phyloP scores from a whole-genome alignment of 2,888 invertebrate species.

The Microctonus hyperodae region DNA sequence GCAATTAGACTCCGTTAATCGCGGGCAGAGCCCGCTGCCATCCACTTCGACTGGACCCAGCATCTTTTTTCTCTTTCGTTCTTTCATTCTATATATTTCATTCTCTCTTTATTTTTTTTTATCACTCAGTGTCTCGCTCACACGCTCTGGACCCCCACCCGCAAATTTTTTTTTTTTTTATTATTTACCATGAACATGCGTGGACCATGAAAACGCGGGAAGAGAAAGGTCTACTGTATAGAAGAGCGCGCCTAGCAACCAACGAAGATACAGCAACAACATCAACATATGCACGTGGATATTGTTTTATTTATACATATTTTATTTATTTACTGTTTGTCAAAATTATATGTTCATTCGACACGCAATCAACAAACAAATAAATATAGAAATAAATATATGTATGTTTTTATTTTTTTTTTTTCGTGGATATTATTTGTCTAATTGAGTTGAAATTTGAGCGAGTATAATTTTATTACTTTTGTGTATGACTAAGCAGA shows the following conservation, averaged over 20 bases:
- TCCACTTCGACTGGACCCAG: constrained; percentile 28
- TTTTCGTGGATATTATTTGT: no score
- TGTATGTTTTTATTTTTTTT: no score
- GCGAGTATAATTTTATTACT: background rate
- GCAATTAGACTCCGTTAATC: constrained; percentile 62
- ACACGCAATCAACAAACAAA: no score
- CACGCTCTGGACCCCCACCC: constrained; percentile 7
- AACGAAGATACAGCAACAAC: constrained; percentile 54
- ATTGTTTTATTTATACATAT: background rate
- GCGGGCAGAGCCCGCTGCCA: constrained; percentile 42
- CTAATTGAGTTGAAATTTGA: background rate
- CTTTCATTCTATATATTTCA: background rate
- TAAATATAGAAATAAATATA: no score
- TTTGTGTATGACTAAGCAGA: background rate
- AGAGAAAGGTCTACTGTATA: constrained; percentile 18
- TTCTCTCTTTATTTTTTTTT: no score
- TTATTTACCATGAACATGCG: constrained; percentile 9
- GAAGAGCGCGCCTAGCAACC: constrained; percentile 28
- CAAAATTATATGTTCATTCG: no score
- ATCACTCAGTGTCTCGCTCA: no score
- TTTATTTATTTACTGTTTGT: background rate
- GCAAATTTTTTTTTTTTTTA: background rate
- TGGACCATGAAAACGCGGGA: constrained; percentile 25
- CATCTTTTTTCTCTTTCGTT: constrained; percentile 20
- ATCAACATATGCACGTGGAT: constrained; percentile 56